Evolutionary conservation across 2,113 vertebrate genomes (phyloP).

Genomic region (Mus musculus): GRCm39 chr1:36929001-36929500

Average conservation of each 20-base stretch:
- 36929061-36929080: slow-evolving; percentile 6
- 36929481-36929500: background rate
- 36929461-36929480: background rate
- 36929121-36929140: background rate
- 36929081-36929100: slow-evolving; percentile 22
- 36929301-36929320: background rate
- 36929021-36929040: too few species aligned
- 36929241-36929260: background rate
- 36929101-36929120: background rate
- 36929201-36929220: background rate
- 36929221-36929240: background rate
- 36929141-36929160: background rate
- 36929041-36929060: background rate
- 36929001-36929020: background rate
- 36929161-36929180: background rate
- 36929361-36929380: background rate
- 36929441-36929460: background rate
- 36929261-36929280: background rate
- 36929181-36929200: background rate
- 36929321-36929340: background rate
- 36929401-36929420: background rate
- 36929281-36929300: background rate
- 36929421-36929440: background rate
- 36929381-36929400: background rate
- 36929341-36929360: background rate